Evolutionary conservation across 2,797 vertebrate genomes (phyloP).

Genomic region (Acestrorhynchus altus): DNA sequence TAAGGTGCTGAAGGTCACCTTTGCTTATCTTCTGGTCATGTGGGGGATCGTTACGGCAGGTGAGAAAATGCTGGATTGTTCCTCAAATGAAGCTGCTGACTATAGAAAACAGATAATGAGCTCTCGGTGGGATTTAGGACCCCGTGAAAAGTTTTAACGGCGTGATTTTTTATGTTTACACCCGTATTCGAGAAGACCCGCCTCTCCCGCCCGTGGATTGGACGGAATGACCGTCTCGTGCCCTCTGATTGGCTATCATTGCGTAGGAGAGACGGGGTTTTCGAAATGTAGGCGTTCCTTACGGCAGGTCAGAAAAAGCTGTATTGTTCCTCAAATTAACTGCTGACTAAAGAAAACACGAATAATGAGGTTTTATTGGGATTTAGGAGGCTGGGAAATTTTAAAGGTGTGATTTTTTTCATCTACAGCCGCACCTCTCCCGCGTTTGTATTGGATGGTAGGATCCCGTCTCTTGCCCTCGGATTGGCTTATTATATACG

Average conservation of each 20-base stretch:
- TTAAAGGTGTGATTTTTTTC: too few relatives aligned
- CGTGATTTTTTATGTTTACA: not conserved
- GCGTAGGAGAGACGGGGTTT: too few relatives aligned
- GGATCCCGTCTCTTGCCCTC: not conserved
- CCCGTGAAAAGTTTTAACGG: not conserved
- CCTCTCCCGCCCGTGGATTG: not conserved
- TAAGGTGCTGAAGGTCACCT: conserved; percentile 69
- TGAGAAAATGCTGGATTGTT: conserved; percentile 67
- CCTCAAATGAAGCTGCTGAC: conserved; percentile 25
- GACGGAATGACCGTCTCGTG: too few relatives aligned
- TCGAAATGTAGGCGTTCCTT: too few relatives aligned
- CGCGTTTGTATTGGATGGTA: not conserved
- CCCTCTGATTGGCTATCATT: not conserved
- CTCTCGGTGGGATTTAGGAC: conserved; percentile 2
- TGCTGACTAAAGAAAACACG: too few relatives aligned
- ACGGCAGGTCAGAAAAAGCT: too few relatives aligned
- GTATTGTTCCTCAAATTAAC: too few relatives aligned
- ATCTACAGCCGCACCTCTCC: not conserved
- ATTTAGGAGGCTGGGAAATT: too few relatives aligned
- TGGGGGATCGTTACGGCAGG: conserved; percentile 74
- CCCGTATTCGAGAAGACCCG: not conserved
- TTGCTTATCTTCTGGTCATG: conserved; percentile 74
- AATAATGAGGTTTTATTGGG: too few relatives aligned
- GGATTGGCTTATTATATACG: not conserved
- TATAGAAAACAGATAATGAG: too few relatives aligned